Base-by-base conservation (phyloP, 2,888 invertebrate species). In the Taenaris catops region DNA sequence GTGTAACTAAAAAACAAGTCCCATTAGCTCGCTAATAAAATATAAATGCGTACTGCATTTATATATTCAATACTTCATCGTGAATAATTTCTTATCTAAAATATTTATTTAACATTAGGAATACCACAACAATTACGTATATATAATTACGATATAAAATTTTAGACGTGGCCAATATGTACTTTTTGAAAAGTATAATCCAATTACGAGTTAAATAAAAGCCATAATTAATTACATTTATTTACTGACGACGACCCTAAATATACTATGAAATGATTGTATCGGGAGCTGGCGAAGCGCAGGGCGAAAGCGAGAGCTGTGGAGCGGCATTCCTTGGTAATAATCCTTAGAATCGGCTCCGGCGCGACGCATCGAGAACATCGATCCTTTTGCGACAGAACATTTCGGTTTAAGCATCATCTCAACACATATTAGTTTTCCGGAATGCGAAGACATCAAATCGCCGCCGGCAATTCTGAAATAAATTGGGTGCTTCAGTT, bases 321-420 rank as follows among this genome's bases (percentile, higher is more conserved):
- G 38, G 54, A 62, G 66, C 73, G 55, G 69, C 83, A 84, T 81
- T 84, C 83, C 84, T 57, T 55, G 45, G 65, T 80, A 79, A 81
- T 78, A 67, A 64, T 73, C 73, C 71, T 70, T 63, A 68, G 69
- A 65, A 63, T 58, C 55, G 62, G 58, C 50, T 54, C 51, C 53
- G 46, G 39, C 41, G 51, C 39, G 51, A 43, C 48, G 51, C 55
- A 48, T 50, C 57, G 49, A 50, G 50, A 50, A 41, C 56, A 63
- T 63, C 62, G 62, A 64, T 65, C 62, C 65, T 66, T 66, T 60
- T 56, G 66, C 63, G 58, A 56, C 46, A 49, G 33, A 37, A 31
- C 32, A 32, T 46, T 52, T 35, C 48, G 28, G 41, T 49, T 41
- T 29, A 37, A 35, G 34, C 27, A 25, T 32, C 27, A 26, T 31